Evolutionary conservation across 2,888 invertebrate genomes (phyloP).

Genomic region (Drosophila suboccidentalis): DNA sequence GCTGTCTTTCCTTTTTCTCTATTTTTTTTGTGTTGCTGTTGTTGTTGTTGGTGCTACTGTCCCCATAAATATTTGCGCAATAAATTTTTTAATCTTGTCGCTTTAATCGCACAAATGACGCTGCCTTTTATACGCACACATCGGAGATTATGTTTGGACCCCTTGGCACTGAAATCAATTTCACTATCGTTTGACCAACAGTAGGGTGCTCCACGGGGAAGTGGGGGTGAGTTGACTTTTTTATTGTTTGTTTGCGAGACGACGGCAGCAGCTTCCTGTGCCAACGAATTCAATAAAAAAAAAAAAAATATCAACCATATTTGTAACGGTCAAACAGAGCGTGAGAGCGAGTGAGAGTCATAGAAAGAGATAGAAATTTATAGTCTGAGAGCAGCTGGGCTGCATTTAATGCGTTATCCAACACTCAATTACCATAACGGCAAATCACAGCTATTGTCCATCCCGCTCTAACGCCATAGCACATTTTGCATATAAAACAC

Average conservation of each 20-base stretch:
- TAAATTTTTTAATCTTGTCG: slow-evolving; percentile 86
- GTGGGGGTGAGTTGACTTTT: slow-evolving; percentile 39
- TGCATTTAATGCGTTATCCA: slow-evolving; percentile 81
- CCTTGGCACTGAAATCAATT: slow-evolving; percentile 83
- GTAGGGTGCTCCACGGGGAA: background rate
- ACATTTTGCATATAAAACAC: slow-evolving; percentile 85
- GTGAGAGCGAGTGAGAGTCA: slow-evolving; percentile 3
- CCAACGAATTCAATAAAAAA: slow-evolving; percentile 68
- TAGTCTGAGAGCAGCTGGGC: slow-evolving; percentile 40
- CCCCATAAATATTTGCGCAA: slow-evolving; percentile 86
- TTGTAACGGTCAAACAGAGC: slow-evolving; percentile 62
- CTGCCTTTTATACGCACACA: slow-evolving; percentile 71
- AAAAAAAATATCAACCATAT: slow-evolving; percentile 77
- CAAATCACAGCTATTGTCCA: slow-evolving; percentile 46
- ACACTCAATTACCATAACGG: slow-evolving; percentile 80
- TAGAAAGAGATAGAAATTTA: slow-evolving; percentile 62
- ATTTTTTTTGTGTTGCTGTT: background rate
- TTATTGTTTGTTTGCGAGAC: slow-evolving; percentile 60
- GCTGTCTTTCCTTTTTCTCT: slow-evolving; percentile 18
- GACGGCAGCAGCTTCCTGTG: slow-evolving; percentile 64
- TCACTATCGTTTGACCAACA: slow-evolving; percentile 74
- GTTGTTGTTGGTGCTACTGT: slow-evolving; percentile 39
- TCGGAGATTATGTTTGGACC: slow-evolving; percentile 51
- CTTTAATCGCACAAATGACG: slow-evolving; percentile 86
- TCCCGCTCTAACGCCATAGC: slow-evolving; percentile 53